Base-by-base conservation (phyloP, 1,140 invertebrate genomes). In the Eufriesea mexicana region DNA sequence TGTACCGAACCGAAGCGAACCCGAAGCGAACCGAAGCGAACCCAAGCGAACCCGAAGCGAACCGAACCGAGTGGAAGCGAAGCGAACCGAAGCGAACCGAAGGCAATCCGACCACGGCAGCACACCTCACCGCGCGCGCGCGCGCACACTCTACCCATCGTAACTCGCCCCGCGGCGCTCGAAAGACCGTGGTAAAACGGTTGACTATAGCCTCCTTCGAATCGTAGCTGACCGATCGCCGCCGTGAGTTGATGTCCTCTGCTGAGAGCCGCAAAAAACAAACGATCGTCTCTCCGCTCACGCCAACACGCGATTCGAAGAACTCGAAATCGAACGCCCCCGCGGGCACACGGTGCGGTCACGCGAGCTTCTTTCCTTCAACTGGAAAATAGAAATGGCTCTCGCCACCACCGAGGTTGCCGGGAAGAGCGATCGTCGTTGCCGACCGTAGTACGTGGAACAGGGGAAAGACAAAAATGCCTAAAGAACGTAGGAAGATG, bases 321-420 rank as follows among this genome's bases (percentile, higher is more conserved):
- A 85, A 86, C 81, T 80, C 72, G 76, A 84, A 78, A 85, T 78
- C 83, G 85, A 85, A 88, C 92, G 87, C 92, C 92, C 93, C 92
- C 93, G 92, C 92, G 93, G 93, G 93, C 93, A 91, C 92, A 93
- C 92, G 93, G 91, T 90, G 78, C 83, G 86, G 90, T 93, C 93
- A 92, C 93, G 93, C 92, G 85, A 93, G 67, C 88, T 9, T 47
- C 66, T 12, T n/a, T 68, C 7, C n/a, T 25, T 14, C 75, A 74
- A 62, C 57, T 66, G 71, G 76, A 77, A 80, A 67, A 67, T 67
- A 8, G 23, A 28, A 67, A 67, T 10, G 20, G 23, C 23, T 68
- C 47, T 16, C 18, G n/a, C n/a, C n/a, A n/a, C n/a, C n/a, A n/a
- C n/a, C n/a, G n/a, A n/a, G n/a, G n/a, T n/a, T n/a, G n/a, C n/a